Evolutionary conservation across 2,113 vertebrate genomes (phyloP), one percentile per base, ranked within the genome.

Genomic region (Coturnix japonica): DNA sequence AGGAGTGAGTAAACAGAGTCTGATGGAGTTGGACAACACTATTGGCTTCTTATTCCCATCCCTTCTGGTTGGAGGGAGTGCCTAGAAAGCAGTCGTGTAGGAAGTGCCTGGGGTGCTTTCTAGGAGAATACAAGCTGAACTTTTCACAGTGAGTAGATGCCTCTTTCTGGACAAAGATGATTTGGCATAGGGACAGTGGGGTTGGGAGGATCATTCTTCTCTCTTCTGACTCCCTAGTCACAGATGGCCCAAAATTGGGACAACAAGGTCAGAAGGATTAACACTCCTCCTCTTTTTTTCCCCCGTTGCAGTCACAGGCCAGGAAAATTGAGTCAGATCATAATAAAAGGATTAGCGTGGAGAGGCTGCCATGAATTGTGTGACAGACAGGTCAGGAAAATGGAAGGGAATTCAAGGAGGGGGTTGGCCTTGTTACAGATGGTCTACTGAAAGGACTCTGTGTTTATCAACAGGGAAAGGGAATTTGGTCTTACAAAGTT

Each of bases 281-380:
- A 74, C 39, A 63, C 84, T 72, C 66, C 59, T 91, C 56, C 39
- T 78, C 87, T 89, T 83, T 53, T 91, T 60, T 6, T n/a, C 73
- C 39, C 39, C 84, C 41, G 47, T 51, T 91, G 64, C 78, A 91
- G 79, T 80, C 82, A 91, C 49, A 91, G 84, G 39, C 75, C 85
- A 81, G 91, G 72, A 96, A 92, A 94, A 89, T 88, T 64, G 84
- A 94, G 76, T 79, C 88, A 88, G 89, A 81, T 96, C 87, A 89
- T 85, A 94, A 96, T 94, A 96, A 95, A 95, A 96, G 91, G 87
- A 95, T 95, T 90, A 95, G 46, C 70, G 91, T 92, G 71, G 69
- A 82, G 19, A 92, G 66, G 70, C 49, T 89, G 61, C 76, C 1
- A 0, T 90, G 85, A 87, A 71, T 30, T 71, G 82, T 85, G 82